These are phyloP conservation scores for Thamnaconus septentrionalis DNA, from an alignment of 2,113 vertebrate genomes.

Conservation along the genomic window DNA sequence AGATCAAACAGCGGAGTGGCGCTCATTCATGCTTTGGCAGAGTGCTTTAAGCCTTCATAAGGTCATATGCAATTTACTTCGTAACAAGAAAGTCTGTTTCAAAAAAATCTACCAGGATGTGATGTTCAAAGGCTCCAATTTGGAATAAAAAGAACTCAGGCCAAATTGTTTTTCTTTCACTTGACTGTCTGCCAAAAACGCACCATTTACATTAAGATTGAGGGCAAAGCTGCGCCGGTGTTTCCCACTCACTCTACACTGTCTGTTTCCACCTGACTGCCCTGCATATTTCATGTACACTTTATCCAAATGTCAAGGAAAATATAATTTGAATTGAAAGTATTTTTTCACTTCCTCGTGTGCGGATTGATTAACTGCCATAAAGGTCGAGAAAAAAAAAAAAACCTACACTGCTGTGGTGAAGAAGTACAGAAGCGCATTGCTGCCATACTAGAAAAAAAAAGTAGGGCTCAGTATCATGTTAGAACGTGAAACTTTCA, in stretches of 20 bases:
- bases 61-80: not conserved
- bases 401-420: not conserved
- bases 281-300: conserved; percentile 26
- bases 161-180: conserved; percentile 15
- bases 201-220: conserved; percentile 13
- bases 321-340: conserved; percentile 36
- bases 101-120: too few relatives aligned
- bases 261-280: conserved; percentile 9
- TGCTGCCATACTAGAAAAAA: too few relatives aligned
- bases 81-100: too few relatives aligned
- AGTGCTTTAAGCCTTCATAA: not conserved
- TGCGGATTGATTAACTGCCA: conserved; percentile 31
- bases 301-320: conserved; percentile 38
- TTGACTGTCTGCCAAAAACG: conserved; percentile 1
- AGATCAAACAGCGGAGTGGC: not conserved
- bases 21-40: not conserved
- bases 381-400: conserved; percentile 45
- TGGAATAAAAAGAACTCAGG: not conserved
- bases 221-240: not conserved
- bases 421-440: too few relatives aligned
- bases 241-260: not conserved
- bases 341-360: conserved; percentile 25
- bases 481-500: too few relatives aligned
- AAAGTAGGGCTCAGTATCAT: too few relatives aligned
- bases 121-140: too few relatives aligned